Conservation (phyloP, 2,888 invertebrate genomes). For the Prosopocoilus inquinatus region DNA sequence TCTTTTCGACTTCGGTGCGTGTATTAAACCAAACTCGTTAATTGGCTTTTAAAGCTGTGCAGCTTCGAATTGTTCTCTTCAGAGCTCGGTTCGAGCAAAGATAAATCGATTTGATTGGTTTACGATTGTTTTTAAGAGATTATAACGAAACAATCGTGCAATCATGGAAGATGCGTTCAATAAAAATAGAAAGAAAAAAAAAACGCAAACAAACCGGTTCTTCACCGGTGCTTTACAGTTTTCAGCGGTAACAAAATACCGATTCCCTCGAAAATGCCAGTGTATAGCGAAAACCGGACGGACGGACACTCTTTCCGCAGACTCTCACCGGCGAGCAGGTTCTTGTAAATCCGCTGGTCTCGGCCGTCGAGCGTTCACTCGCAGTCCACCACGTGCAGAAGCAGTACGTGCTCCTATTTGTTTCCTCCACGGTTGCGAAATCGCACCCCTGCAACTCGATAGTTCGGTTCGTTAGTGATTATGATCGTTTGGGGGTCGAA, state of each 20-base stretch:
- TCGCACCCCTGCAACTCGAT: slow-evolving; percentile 4
- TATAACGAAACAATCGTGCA: too few species aligned
- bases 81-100: too few species aligned
- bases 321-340: slow-evolving; percentile 1
- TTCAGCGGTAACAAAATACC: background rate
- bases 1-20: too few species aligned
- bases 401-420: background rate
- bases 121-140: too few species aligned
- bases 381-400: slow-evolving; percentile 1
- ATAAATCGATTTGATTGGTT: too few species aligned
- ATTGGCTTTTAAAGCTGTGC: too few species aligned
- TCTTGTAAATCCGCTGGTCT: background rate
- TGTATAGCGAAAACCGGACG: background rate
- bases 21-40: too few species aligned
- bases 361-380: background rate
- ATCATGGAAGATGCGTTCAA: too few species aligned
- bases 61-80: too few species aligned
- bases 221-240: slow-evolving; percentile 1
- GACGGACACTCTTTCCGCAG: background rate
- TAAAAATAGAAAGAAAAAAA: too few species aligned
- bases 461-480: slow-evolving; percentile 1
- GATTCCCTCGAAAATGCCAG: background rate
- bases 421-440: background rate
- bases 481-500: too few species aligned
- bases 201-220: background rate